Evolutionary conservation across 2,797 vertebrate species (phyloP).

Genomic region (Rhodeus uyekii): DNA sequence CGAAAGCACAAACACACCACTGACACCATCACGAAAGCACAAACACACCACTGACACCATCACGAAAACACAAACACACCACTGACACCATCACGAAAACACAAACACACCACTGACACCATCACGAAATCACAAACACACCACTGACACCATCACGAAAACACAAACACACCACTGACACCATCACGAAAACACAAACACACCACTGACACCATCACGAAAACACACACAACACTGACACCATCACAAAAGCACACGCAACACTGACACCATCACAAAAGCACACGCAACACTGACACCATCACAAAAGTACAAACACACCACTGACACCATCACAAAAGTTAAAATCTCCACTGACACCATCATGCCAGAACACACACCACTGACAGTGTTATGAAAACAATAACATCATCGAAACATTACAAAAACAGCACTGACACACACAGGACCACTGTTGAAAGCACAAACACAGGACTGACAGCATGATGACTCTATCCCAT

Average conservation of each 20-base stretch:
- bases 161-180: not conserved
- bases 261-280: not conserved
- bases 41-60: not conserved
- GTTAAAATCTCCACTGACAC: not conserved
- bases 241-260: not conserved
- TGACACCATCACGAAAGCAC: not conserved
- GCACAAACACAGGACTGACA: not conserved
- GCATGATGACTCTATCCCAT: not conserved
- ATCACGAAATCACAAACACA: not conserved
- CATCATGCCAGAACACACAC: no score
- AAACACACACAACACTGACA: not conserved
- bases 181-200: not conserved
- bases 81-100: not conserved
- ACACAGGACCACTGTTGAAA: not conserved
- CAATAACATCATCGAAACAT: not conserved
- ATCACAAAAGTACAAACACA: not conserved
- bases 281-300: not conserved
- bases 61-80: not conserved
- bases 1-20: not conserved
- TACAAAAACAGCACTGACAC: not conserved
- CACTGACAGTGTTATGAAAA: not conserved
- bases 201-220: not conserved
- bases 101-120: not conserved
- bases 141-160: not conserved
- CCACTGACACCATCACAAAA: not conserved